Base-by-base conservation (phyloP, 2,113 vertebrate species). In the Erinaceus europaeus region DNA sequence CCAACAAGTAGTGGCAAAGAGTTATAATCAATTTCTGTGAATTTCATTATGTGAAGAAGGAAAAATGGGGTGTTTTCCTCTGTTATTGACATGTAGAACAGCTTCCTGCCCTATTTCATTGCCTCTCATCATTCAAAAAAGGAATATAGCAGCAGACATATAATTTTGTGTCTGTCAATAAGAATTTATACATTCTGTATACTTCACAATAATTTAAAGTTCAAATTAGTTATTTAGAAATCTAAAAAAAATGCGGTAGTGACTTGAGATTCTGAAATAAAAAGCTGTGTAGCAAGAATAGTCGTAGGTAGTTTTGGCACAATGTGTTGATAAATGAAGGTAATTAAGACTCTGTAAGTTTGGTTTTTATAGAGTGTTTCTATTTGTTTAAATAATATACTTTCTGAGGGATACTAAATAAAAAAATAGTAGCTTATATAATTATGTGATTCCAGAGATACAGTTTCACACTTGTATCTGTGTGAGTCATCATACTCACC, bases 1-100 rank as follows among this genome's bases (percentile, higher is more conserved):
- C 94, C 90, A 96, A 88, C 86, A 94, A 89, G 71, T 92, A 68
- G 76, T 94, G 62, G n/a, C 85, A 95, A 85, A 90, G 62, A 94
- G 94, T 95, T 95, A n/a, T 90, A 91, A 96, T 96, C 77, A 50
- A 21, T 93, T 68, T 93, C 93, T 94, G 61, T 95, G 80, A 94
- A 93, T 90, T 94, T 94, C 50, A 50, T 92, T 95, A 67, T 88
- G 76, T 9, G 34, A 72, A 89, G 87, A 77, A 95, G 80, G 77
- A 93, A 64, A 40, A 93, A 92, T n/a, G n/a, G 68, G 23, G 85
- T 90, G 38, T 95, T 95, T 94, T 96, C 38, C 42, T 95, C 11
- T 15, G 78, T 95, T 94, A 91, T 89, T 96, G 92, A 92, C 74
- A 89, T 27, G 8, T 62, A 73, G 67, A 94, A 94, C 59, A 94